These are phyloP conservation scores for Bubo bubo DNA, from an alignment of 2,113 vertebrate species.

Conservation along the genomic window DNA sequence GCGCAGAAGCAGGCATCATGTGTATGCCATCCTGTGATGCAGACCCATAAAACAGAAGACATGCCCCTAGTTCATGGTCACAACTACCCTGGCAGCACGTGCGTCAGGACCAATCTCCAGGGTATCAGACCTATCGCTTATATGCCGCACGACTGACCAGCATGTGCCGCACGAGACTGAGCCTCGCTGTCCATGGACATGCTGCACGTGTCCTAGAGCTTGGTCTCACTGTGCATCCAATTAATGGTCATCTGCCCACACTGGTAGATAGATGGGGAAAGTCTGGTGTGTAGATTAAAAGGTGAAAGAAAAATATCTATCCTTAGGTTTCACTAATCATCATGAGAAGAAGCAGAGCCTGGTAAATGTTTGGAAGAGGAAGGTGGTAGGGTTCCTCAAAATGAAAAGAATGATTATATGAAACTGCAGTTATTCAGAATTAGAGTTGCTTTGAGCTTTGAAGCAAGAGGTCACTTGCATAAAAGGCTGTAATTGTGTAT, in stretches of 20 bases:
- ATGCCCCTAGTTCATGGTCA: background rate
- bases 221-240: background rate
- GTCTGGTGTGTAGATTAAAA: background rate
- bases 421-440: background rate
- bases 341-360: background rate
- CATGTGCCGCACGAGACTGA: background rate
- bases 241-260: background rate
- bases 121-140: background rate
- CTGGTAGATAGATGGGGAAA: background rate
- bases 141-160: background rate
- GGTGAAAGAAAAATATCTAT: background rate
- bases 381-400: background rate
- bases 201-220: background rate
- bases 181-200: background rate
- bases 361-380: background rate
- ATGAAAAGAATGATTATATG: background rate
- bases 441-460: background rate
- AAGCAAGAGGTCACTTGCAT: background rate
- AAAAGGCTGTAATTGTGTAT: background rate
- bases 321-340: background rate
- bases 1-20: background rate
- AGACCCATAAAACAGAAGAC: background rate
- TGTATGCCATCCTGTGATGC: background rate
- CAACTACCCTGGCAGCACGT: background rate
- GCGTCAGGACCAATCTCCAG: background rate